phyloP scores from a whole-genome alignment of 2,113 vertebrate species.

The Grammomys dolichurus region DNA sequence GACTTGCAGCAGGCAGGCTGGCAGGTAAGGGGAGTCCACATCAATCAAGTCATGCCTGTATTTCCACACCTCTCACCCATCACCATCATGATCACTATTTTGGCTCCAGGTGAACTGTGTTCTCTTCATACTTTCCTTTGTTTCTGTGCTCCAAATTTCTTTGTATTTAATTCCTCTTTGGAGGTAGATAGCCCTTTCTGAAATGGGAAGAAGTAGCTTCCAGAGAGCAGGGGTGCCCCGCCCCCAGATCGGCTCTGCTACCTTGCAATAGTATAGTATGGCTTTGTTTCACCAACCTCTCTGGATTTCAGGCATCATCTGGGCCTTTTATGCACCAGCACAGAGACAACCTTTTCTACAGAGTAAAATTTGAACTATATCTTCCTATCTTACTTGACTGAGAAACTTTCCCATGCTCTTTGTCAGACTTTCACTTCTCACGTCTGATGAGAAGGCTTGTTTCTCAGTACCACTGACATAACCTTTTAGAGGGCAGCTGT shows the following conservation, averaged over 20 bases:
- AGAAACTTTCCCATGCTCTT: background rate
- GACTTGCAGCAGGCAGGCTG: background rate
- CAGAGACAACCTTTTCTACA: background rate
- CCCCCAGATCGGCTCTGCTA: background rate
- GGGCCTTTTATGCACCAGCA: background rate
- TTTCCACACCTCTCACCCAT: background rate
- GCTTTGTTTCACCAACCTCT: fast-evolving
- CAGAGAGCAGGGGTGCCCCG: background rate
- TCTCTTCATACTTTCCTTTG: background rate
- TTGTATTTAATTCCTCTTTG: background rate
- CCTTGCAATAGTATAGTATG: background rate
- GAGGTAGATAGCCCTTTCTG: background rate
- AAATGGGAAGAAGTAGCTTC: background rate
- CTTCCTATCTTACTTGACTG: background rate
- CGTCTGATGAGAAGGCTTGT: background rate
- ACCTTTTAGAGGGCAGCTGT: background rate
- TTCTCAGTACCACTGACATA: fast-evolving
- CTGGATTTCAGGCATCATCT: background rate
- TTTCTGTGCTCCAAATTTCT: background rate
- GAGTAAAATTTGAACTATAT: background rate
- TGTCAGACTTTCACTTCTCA: background rate
- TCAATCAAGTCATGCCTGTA: background rate
- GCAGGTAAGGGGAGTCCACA: background rate
- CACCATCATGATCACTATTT: background rate
- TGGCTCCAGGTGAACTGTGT: background rate